A percentile compares a stretch with the other conserved stretches of the same genome.
Conservation (phyloP, 2,797 vertebrate genomes). For the Meda fulgida region DNA sequence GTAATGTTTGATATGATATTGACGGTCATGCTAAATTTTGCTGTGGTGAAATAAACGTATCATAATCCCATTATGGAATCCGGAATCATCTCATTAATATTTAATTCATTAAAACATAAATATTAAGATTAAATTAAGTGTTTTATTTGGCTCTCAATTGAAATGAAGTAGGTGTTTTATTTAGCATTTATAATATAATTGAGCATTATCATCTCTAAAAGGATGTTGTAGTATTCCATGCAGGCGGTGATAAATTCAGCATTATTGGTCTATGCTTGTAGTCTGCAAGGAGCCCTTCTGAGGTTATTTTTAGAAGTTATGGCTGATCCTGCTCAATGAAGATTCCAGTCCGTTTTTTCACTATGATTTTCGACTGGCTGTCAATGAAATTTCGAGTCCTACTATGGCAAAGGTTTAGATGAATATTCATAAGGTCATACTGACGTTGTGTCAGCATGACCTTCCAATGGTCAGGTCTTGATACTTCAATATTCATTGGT, state of each 20-base stretch:
- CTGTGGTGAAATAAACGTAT: neutral
- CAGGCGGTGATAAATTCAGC: slow-evolving; percentile 14
- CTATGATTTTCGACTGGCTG: slow-evolving; percentile 65
- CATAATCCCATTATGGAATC: neutral
- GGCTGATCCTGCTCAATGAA: slow-evolving; percentile 43
- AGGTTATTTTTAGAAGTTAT: slow-evolving; percentile 51
- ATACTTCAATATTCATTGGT: neutral
- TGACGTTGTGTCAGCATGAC: neutral
- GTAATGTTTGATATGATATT: neutral
- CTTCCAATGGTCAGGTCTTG: neutral
- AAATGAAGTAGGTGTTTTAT: neutral
- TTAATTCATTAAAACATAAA: neutral
- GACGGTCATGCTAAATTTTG: neutral
- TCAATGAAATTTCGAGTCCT: slow-evolving; percentile 77
- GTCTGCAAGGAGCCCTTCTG: neutral
- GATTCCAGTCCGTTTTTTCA: slow-evolving; percentile 75
- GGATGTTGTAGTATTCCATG: neutral
- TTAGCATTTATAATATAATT: neutral
- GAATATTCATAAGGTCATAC: slow-evolving; percentile 6
- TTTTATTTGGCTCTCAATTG: neutral
- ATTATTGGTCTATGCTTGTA: slow-evolving; percentile 29
- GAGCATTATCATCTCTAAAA: neutral
- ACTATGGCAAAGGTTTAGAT: slow-evolving; percentile 19
- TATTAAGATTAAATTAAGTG: neutral
- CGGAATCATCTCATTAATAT: neutral